Conservation (phyloP, 2,113 vertebrate species). For the Megaceryle torquata region DNA sequence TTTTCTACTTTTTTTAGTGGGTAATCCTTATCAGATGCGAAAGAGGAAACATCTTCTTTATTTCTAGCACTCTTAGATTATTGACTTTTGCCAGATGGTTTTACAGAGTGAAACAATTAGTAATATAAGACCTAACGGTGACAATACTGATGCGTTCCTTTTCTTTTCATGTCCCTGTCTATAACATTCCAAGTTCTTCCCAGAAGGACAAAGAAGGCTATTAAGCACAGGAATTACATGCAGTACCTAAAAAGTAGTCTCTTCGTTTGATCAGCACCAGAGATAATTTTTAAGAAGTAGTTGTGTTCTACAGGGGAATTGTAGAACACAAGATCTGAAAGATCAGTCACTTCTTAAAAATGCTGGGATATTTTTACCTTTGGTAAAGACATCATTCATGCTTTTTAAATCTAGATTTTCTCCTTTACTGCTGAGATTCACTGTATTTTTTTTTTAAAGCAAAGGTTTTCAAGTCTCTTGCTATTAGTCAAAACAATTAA, state of each 20-base stretch:
- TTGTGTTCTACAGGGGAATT: neutral
- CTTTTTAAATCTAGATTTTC: neutral
- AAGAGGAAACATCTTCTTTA: constrained; percentile 35
- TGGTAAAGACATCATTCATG: neutral
- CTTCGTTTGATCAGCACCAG: neutral
- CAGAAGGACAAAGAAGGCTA: neutral
- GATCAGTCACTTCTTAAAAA: neutral
- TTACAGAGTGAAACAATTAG: neutral
- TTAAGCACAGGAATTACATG: neutral
- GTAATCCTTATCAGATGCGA: neutral
- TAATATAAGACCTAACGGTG: neutral
- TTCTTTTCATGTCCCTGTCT: neutral
- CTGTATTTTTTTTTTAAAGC: neutral
- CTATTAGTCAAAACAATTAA: neutral
- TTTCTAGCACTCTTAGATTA: neutral
- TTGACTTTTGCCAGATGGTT: neutral
- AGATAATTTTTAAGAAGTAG: neutral
- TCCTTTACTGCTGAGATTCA: neutral
- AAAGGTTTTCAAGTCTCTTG: neutral
- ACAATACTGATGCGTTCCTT: neutral
- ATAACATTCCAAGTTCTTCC: neutral
- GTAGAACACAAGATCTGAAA: neutral
- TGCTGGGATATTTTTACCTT: neutral
- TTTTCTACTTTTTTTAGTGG: neutral
- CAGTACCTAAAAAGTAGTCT: neutral